Evolutionary conservation across 2,888 invertebrate genomes (phyloP).

Genomic region (Tetheella fluctuosa): DNA sequence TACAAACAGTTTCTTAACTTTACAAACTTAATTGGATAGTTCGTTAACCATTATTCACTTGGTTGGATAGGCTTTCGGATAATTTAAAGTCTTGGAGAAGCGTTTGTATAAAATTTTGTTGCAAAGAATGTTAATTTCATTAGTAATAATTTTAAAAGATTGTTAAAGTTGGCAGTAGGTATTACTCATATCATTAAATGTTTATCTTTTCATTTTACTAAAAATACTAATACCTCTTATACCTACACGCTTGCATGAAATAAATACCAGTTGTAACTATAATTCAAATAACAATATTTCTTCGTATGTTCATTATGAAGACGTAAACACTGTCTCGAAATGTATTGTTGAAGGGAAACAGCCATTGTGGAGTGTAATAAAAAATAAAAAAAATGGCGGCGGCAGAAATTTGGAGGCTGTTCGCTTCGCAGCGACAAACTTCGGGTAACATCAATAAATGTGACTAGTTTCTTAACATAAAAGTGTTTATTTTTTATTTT

Average conservation of each 20-base stretch:
- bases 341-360: constrained; percentile 65
- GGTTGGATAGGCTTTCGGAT: neutral
- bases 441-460: constrained; percentile 67
- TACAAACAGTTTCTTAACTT: neutral
- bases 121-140: neutral
- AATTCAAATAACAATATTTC: neutral
- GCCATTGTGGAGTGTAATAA: constrained; percentile 57
- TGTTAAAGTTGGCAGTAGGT: too few relatives aligned
- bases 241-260: neutral
- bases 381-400: constrained; percentile 71
- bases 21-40: constrained; percentile 4
- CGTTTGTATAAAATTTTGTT: neutral
- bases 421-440: constrained; percentile 79
- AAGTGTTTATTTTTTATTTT: constrained; percentile 67
- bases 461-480: constrained; percentile 64
- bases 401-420: constrained; percentile 85
- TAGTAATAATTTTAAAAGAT: too few relatives aligned
- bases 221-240: neutral
- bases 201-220: too few relatives aligned
- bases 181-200: neutral
- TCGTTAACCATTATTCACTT: constrained; percentile 3
- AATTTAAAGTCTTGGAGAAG: neutral
- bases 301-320: constrained; percentile 56
- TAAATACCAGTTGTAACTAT: neutral
- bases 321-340: constrained; percentile 89